Base-by-base conservation (phyloP, 2,113 vertebrate species). In the Prionailurus bengalensis region DNA sequence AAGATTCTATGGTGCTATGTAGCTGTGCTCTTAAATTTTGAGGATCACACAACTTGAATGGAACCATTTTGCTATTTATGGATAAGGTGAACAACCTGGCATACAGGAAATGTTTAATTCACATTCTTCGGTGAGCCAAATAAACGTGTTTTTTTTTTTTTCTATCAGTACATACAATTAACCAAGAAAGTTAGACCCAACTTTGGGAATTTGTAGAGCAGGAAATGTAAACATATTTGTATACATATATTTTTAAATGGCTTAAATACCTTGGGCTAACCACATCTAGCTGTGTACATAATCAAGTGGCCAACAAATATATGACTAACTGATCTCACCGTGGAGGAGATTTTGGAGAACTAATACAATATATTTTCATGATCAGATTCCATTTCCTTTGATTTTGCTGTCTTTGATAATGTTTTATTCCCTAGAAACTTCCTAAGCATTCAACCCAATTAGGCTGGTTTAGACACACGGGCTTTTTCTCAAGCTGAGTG, bases 381-480 rank as follows among this genome's bases (percentile, higher is more conserved):
- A 68, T 55, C 39, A 63, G 66, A 87, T 76, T 80, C 76, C 45
- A 5, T 86, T 91, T 82, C 55, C 73, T 29, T 95, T 7, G 6
- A 65, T 31, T 84, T 91, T 73, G 31, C 55, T 63, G 7, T 51
- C 79, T 93, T 79, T 81, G 90, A 55, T 91, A 53, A 89, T 42
- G 13, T 48, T 97, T 91, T 84, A 97, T 96, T 96, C 96, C 73
- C 89, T 89, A 74, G 55, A 98, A 98, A 97, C 58, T 80, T 81
- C 93, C 55, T 58, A 94, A 97, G 82, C 85, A 61, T 95, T 96
- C 48, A 58, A 79, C 61, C 63, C 82, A 93, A 81, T 91, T 78
- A 96, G 92, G 55, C 45, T 61, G 45, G 88, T 96, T 88, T 95
- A 94, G 80, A 85, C 8, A 85, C 8, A 93, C 73, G 1, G 86